Conservation (phyloP, 1,140 invertebrate genomes). For the Melitaea cinxia region DNA sequence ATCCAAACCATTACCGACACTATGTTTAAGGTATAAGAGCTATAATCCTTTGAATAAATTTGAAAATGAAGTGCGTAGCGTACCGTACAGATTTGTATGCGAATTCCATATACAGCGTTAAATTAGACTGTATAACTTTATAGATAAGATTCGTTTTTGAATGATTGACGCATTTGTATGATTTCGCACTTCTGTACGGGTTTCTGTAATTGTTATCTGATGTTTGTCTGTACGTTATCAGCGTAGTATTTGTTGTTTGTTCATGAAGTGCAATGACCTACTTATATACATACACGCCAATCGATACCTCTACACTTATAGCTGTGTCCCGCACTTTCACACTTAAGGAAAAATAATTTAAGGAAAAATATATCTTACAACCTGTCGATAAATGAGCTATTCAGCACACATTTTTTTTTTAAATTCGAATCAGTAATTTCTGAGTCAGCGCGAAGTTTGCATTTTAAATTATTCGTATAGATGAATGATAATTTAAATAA, state of each 20-base stretch:
- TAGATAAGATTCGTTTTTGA: neutral
- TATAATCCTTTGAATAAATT: conserved; percentile 16
- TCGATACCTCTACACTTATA: conserved; percentile 9
- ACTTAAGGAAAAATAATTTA: neutral
- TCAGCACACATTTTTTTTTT: too few relatives aligned
- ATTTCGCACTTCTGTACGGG: conserved; percentile 8
- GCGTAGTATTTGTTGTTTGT: conserved; percentile 27
- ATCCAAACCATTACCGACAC: neutral
- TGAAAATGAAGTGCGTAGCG: neutral
- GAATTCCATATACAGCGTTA: neutral
- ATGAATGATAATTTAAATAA: too few relatives aligned
- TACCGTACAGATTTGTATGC: conserved; percentile 1
- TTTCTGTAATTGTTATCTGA: conserved; percentile 30
- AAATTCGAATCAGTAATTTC: too few relatives aligned
- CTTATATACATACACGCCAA: conserved; percentile 28
- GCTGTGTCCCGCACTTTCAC: neutral
- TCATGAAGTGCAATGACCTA: conserved; percentile 33
- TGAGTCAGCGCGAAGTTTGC: too few relatives aligned
- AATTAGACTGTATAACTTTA: neutral
- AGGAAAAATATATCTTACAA: too few relatives aligned
- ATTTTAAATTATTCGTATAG: too few relatives aligned
- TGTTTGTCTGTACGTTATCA: conserved; percentile 32
- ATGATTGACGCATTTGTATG: neutral
- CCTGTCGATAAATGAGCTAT: too few relatives aligned
- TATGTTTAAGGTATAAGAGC: neutral